Conservation (phyloP, 2,888 invertebrate genomes). For the Spilosoma lubricipeda region DNA sequence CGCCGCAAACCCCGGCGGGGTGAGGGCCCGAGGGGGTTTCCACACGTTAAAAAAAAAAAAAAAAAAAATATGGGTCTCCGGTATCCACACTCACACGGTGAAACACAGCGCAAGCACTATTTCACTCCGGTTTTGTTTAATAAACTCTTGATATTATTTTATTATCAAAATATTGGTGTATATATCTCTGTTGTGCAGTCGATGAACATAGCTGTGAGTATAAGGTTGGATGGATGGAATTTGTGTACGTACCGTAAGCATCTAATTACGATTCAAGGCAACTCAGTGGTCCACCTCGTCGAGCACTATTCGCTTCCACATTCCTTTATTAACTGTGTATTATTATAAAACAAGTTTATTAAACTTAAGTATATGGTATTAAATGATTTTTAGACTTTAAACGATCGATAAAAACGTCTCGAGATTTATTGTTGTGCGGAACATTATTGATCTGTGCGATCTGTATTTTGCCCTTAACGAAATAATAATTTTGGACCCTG, state of each 20-base stretch:
- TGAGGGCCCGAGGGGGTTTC: too few relatives aligned
- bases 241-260: not conserved
- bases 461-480: too few relatives aligned
- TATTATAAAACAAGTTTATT: conserved; percentile 4
- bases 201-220: not conserved
- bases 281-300: conserved; percentile 15
- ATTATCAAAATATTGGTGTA: not conserved
- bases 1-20: too few relatives aligned
- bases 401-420: not conserved
- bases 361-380: not conserved
- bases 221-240: not conserved
- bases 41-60: too few relatives aligned
- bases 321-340: conserved; percentile 10
- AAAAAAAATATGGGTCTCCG: too few relatives aligned
- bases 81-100: too few relatives aligned
- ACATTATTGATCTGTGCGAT: not conserved
- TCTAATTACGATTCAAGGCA: conserved; percentile 19
- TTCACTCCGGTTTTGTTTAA: too few relatives aligned
- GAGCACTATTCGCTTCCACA: conserved; percentile 15
- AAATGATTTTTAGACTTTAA: not conserved
- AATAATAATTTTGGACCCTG: too few relatives aligned
- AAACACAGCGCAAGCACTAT: too few relatives aligned
- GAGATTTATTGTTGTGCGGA: not conserved
- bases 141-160: too few relatives aligned
- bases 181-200: not conserved